Evolutionary conservation across 2,888 invertebrate genomes (phyloP), one percentile per base, ranked within the genome.

Genomic region (Pammene aurita): DNA sequence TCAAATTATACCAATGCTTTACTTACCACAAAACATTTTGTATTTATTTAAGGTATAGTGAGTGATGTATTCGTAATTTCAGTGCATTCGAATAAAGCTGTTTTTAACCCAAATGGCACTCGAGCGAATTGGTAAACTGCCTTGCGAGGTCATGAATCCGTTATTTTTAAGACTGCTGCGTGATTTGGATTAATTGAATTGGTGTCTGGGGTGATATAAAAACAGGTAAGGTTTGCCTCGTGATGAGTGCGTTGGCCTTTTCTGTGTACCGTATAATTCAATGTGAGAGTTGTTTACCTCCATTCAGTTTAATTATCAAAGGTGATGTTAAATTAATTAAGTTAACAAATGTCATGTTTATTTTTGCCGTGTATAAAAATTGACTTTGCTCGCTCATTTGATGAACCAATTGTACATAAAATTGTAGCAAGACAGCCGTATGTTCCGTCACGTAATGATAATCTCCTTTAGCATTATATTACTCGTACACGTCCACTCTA

Each of bases 61-160:
- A 34, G 16, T 66, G 34, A 57, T 50, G 26, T 54, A 55, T 44
- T 26, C 10, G 46, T 54, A 60, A 66, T 54, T 50, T 60, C 66
- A 35, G 34, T 60, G 60, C 60, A 60, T 67, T 35, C 13, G 26
- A 61, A 54, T 67, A 9, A 38, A 55, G 55, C 38, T 13, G 48
- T 48, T 56, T 42, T n/a, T 58, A 34, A 34, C 46, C 55, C 14
- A 14, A 61, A 67, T 26, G 42, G 55, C 61, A 38, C 67, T 67
- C 54, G 14, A 54, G 67, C 0, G 61, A 26, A 46, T 65, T 57
- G 46, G 38, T 26, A 42, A 54, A 46, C n/a, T 16, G 35, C 11
- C 46, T 67, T 67, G 26, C 38, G 16, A 42, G 48, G 57, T 44
- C 35, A 54, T 52, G 16, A 5, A 35, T 18, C 52, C 38, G 42